These are phyloP conservation scores for Drosophila flavopinicola DNA, from an alignment of 2,888 invertebrate genomes.

Conservation along the genomic window DNA sequence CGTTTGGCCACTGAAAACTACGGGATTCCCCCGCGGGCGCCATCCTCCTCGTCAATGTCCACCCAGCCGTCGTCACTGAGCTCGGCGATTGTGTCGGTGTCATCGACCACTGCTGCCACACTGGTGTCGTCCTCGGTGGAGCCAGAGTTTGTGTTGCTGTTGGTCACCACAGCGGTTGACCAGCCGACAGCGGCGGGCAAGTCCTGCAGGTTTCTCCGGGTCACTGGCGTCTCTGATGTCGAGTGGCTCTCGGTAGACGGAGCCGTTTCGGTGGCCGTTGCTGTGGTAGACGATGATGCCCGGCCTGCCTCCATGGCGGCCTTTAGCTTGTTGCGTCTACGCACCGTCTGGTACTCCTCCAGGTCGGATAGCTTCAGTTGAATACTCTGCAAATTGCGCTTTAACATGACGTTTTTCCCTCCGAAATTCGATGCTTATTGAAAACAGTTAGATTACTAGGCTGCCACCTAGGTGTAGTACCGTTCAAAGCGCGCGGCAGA, in stretches of 20 bases:
- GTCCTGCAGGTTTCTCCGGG: constrained; percentile 37
- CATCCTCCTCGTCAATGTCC: constrained; percentile 59
- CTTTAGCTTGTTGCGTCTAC: constrained; percentile 44
- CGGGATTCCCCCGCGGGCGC: constrained; percentile 51
- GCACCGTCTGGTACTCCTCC: constrained; percentile 55
- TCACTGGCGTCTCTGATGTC: constrained; percentile 51
- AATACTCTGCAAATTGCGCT: constrained; percentile 59
- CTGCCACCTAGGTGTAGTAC: constrained; percentile 35
- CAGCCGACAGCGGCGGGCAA: constrained; percentile 29
- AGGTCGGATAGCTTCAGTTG: constrained; percentile 52
- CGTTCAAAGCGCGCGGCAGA: constrained; percentile 48
- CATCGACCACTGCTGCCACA: constrained; percentile 63
- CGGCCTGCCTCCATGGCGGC: constrained; percentile 19
- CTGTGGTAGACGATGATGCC: constrained; percentile 14
- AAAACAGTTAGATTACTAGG: constrained; percentile 49
- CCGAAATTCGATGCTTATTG: constrained; percentile 1
- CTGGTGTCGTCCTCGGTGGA: constrained; percentile 69
- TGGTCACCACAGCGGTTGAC: constrained; percentile 34
- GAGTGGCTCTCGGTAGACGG: constrained; percentile 33
- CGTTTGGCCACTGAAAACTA: background rate
- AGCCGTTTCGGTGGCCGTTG: constrained; percentile 43
- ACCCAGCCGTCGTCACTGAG: constrained; percentile 69
- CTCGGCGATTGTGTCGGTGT: constrained; percentile 64
- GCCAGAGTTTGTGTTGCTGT: constrained; percentile 51
- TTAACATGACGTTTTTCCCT: constrained; percentile 43